Conservation (phyloP, 2,888 invertebrate species). For the Sturmia bella region DNA sequence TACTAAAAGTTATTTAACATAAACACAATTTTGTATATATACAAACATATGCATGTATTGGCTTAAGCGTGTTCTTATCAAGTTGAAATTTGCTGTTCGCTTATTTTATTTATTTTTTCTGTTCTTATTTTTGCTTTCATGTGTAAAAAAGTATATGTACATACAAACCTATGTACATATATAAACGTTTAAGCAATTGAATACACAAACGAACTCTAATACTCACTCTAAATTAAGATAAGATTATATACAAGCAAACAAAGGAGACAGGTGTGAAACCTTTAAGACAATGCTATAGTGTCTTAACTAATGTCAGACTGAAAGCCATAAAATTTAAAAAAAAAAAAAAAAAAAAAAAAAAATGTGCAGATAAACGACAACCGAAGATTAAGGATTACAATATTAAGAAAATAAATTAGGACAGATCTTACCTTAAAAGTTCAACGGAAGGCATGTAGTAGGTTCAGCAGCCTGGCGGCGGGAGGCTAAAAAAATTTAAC, state of each 20-base stretch:
- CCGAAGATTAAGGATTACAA: background rate
- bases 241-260: conserved; percentile 60
- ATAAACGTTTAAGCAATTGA: background rate
- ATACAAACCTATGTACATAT: background rate
- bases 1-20: too few species aligned
- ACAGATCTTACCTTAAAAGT: conserved; percentile 1
- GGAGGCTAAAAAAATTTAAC: conserved; percentile 3
- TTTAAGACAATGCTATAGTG: conserved; percentile 43
- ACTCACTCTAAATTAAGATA: conserved; percentile 55
- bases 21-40: background rate
- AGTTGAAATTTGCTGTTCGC: conserved; percentile 54
- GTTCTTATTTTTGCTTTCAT: conserved; percentile 42
- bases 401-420: background rate
- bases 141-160: conserved; percentile 30
- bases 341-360: conserved; percentile 4
- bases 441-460: conserved; percentile 26
- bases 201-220: conserved; percentile 23
- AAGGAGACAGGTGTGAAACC: conserved; percentile 53
- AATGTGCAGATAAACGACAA: conserved; percentile 41
- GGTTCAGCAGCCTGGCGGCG: conserved; percentile 1
- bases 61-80: conserved; percentile 56
- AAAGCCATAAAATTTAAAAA: conserved; percentile 25
- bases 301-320: conserved; percentile 18
- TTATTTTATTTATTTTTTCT: conserved; percentile 49
- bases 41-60: background rate